A percentile compares a stretch with the other conserved stretches of the same genome.
These are phyloP conservation scores for Stenodema calcarata DNA, from an alignment of 2,888 invertebrate species.

Conservation along the genomic window DNA sequence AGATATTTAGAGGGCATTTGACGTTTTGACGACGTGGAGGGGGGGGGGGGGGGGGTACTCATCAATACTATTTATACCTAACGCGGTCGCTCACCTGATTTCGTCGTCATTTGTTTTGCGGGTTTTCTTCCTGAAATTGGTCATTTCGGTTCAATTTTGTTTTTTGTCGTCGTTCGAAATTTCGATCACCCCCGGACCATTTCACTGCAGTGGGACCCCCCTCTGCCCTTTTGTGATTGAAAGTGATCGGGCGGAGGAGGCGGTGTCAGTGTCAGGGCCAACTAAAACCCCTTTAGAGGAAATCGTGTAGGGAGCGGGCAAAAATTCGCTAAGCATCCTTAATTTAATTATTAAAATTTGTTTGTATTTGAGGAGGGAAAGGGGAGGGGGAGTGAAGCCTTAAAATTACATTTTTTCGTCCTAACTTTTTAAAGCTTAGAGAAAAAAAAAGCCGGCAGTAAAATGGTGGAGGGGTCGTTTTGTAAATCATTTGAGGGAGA, in stretches of 20 bases:
- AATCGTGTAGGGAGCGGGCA: neutral
- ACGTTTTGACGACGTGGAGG: neutral
- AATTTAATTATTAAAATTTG: neutral
- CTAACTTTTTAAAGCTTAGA: neutral
- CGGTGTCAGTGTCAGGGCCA: neutral
- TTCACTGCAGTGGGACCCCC: neutral
- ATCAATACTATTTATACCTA: no score
- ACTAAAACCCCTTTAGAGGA: neutral
- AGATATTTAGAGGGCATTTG: no score
- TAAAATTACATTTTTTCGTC: neutral
- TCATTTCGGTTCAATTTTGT: neutral
- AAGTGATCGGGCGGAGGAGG: neutral
- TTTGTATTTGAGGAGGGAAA: no score
- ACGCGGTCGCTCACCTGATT: no score
- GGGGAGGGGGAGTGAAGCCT: neutral
- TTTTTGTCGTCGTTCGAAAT: neutral
- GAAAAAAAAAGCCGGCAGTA: conserved; percentile 32
- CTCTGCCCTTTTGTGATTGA: neutral
- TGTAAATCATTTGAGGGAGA: neutral
- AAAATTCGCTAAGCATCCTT: conserved; percentile 17
- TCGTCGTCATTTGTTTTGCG: no score
- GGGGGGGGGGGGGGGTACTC: neutral
- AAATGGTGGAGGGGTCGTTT: conserved; percentile 15
- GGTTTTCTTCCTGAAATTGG: no score
- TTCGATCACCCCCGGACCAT: neutral